These are phyloP conservation scores for Symphodus melops DNA, from an alignment of 2,113 vertebrate species.

Conservation along the genomic window DNA sequence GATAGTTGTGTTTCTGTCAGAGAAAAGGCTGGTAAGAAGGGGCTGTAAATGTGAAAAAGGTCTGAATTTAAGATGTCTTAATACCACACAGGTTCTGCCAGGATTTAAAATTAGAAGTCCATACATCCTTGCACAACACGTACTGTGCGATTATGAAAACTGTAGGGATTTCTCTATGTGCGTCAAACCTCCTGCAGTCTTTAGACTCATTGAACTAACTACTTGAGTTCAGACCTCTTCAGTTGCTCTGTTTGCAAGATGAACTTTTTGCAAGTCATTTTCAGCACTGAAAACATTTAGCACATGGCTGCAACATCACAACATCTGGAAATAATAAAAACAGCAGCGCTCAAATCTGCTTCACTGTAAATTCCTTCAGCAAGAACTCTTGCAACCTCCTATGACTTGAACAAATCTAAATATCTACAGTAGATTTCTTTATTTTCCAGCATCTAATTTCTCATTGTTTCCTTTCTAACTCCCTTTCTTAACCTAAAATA, in stretches of 20 bases:
- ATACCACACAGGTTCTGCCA: conserved; percentile 8
- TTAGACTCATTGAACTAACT: neutral
- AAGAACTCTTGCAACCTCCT: too few relatives aligned
- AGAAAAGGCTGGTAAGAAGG: conserved; percentile 6
- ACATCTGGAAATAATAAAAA: neutral
- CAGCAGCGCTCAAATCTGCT: neutral
- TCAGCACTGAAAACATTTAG: too few relatives aligned
- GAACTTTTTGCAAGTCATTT: neutral
- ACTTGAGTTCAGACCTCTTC: too few relatives aligned
- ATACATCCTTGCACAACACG: neutral
- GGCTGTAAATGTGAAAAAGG: conserved; percentile 21
- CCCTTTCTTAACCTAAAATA: too few relatives aligned
- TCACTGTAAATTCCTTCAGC: neutral
- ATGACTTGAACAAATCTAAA: too few relatives aligned
- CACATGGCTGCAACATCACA: neutral
- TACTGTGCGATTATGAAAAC: neutral
- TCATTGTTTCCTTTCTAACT: too few relatives aligned
- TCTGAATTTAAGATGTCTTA: conserved; percentile 27
- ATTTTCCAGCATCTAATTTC: too few relatives aligned
- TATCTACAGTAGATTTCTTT: too few relatives aligned
- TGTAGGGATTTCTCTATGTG: neutral
- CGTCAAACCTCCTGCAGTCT: neutral
- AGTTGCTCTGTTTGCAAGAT: too few relatives aligned
- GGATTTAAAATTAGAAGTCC: neutral
- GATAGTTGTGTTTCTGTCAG: conserved; percentile 23